Evolutionary conservation across 2,888 invertebrate species (phyloP), one percentile per base, ranked within the genome.

Genomic region (Lasius platythorax): DNA sequence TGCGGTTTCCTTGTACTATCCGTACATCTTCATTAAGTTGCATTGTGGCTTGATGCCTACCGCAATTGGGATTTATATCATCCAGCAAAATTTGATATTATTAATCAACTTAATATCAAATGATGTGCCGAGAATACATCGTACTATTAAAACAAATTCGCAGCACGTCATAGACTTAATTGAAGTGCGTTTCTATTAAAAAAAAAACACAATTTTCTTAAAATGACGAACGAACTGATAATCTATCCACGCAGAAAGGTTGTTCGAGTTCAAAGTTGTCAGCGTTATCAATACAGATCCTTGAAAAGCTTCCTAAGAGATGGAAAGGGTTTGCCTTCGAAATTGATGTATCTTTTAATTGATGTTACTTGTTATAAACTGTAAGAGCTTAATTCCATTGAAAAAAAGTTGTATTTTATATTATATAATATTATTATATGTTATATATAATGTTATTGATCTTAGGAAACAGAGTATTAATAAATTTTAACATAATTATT

Each of bases 341-440:
- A 93, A 93, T 93, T 93, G 93, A 93, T 93, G 92, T 23, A 23
- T 23, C 23, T 23, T 23, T 23, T 23, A 23, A 23, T 23, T 23
- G 23, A 23, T 23, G 23, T 23, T 23, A 23, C 23, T 23, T 23
- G 56, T 56, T 12, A 30, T 66, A 66, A 23, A n/a, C 37, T 76
- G 4, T 30, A 53, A 76, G 66, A 50, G 8, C 23, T 15, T 23
- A 33, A 15, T n/a, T 61, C 46, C 40, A 33, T n/a, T 23, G 3
- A 23, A 23, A 23, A 23, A 23, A 40, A 43, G 5, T 30, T 43
- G 9, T 30, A 64, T 66, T 76, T 76, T 37, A 53, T 40, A 40
- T 28, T 12, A 28, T 2, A 12, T 23, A 37, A 37, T 37, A 4
- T 37, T 28, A 61, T 63, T 75, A n/a, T n/a, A 8, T 33, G n/a